Base-by-base conservation (phyloP, 2,797 vertebrate genomes). In the Lates japonicus region DNA sequence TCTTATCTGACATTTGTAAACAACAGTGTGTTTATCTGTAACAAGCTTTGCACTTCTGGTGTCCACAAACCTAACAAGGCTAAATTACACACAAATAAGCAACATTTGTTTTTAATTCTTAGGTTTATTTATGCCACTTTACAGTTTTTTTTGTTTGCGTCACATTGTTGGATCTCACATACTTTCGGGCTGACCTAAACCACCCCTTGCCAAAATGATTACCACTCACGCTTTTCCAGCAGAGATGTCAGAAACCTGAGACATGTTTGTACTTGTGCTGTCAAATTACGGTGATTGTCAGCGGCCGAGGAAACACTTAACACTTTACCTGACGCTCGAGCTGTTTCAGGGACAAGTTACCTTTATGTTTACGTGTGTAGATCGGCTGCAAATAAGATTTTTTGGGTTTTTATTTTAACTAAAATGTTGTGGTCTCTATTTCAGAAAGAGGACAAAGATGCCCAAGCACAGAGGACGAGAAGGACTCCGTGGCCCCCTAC, bases 401-500 rank as follows among this genome's bases (percentile, higher is more conserved):
- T 51, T 51, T 25, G 22, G n/a, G 51, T 42, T 4, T 35, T 57
- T 7, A n/a, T 60, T 3, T 9, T 48, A 0, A 29, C 59, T 72
- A 44, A 78, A 25, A 22, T 67, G 8, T 74, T 78, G 5, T 83
- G 1, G 5, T 57, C 8, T 88, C 14, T 51, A 39, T 90, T 90
- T 70, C 85, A 98, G 97, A 95, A 92, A 94, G 94, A 93, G 91
- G 94, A 83, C 95, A 96, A 90, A 90, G 87, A 94, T 70, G 84
- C 88, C 57, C 95, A 74, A 96, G 95, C 87, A 92, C 94, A 88
- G 96, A 96, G 73, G 95, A 95, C 84, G 95, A 96, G 69, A 95
- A 95, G 83, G 96, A 96, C 63, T 91, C 90, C 67, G 95, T 93
- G 84, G 95, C 94, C 49, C 95, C 96, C 4, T 99, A 99, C 91